Evolutionary conservation across 2,888 invertebrate genomes (phyloP), one percentile per base, ranked within the genome.

Genomic region (Mylabris sibirica): DNA sequence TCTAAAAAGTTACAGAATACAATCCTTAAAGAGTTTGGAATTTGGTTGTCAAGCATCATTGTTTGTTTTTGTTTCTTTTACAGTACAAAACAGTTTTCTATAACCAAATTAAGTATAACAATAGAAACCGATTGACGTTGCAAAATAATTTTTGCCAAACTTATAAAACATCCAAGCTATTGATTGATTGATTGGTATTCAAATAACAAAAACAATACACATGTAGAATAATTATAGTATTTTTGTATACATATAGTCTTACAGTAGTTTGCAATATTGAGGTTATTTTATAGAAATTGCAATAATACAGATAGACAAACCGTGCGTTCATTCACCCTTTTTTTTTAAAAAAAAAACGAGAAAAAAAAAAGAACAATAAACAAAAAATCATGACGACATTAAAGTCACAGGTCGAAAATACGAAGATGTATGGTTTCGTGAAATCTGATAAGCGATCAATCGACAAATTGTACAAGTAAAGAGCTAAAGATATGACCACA

Each of bases 381-480:
- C 5, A 35, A 35, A 9, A 12, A 35, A 35, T 12, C 35, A 41
- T 14, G 14, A 41, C n/a, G n/a, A 41, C 2, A 35, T 35, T 30
- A 35, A 41, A 41, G 41, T 41, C 38, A 38, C 14, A 41, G 41
- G 41, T 14, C 41, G 12, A n/a, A n/a, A 12, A 8, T 41, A 41
- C 14, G 41, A 41, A 14, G 41, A 41, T 17, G 17, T 44, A 44
- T 44, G 17, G 41, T 17, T 44, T 44, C 41, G n/a, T 44, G 41
- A 44, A 44, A 44, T 44, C 41, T 44, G 41, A 44, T 44, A 44
- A 44, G n/a, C n/a, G 41, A 44, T 44, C 17, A n/a, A 44, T 44
- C n/a, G 41, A 41, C 41, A 41, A 41, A 41, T 17, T 44, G n/a
- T 17, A 44, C n/a, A 44, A n/a, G 4, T 44, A 4, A 3, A 38